Percentiles rank a stretch among this genome's conserved stretches.
Evolutionary conservation across 2,888 invertebrate species (phyloP).

Genomic region (Habroteleia sp.): DNA sequence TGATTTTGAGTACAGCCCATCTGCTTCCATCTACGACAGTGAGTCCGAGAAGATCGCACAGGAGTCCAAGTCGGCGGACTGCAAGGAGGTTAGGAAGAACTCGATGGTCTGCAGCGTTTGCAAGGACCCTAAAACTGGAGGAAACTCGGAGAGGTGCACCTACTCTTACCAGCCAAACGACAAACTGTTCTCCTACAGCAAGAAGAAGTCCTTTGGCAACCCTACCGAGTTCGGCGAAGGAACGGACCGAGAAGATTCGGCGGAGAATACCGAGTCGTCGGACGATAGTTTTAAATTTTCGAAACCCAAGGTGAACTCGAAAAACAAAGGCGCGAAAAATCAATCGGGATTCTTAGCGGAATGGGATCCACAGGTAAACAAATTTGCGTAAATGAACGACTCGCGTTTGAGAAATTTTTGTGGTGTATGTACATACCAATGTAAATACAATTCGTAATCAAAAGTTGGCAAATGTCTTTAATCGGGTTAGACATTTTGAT

Average conservation of each 20-base stretch:
- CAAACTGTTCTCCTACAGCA: slow-evolving; percentile 81
- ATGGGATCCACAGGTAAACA: slow-evolving; percentile 55
- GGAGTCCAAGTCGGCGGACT: slow-evolving; percentile 83
- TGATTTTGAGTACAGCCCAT: slow-evolving; percentile 45
- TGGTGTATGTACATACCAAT: too few species aligned
- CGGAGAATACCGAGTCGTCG: slow-evolving; percentile 31
- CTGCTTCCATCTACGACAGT: slow-evolving; percentile 81
- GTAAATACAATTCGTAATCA: too few species aligned
- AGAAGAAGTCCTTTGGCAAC: slow-evolving; percentile 72
- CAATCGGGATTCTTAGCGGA: slow-evolving; percentile 26
- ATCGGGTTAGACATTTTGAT: too few species aligned
- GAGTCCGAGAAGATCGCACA: slow-evolving; percentile 85
- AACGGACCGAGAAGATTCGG: slow-evolving; percentile 37
- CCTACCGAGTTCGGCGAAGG: slow-evolving; percentile 60
- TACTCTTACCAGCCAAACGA: slow-evolving; percentile 89
- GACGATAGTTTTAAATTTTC: slow-evolving; percentile 38
- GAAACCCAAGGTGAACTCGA: slow-evolving; percentile 5
- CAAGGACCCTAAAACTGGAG: slow-evolving; percentile 88
- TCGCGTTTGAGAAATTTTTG: too few species aligned
- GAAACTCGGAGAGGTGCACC: slow-evolving; percentile 90
- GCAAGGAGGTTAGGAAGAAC: slow-evolving; percentile 85
- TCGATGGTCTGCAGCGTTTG: slow-evolving; percentile 88
- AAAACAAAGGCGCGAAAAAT: slow-evolving; percentile 16
- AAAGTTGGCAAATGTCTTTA: too few species aligned
- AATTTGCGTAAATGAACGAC: slow-evolving; percentile 7